Percentiles rank a stretch among this genome's conserved stretches.
Evolutionary conservation across 2,113 vertebrate genomes (phyloP).

Genomic region (Spea bombifrons): DNA sequence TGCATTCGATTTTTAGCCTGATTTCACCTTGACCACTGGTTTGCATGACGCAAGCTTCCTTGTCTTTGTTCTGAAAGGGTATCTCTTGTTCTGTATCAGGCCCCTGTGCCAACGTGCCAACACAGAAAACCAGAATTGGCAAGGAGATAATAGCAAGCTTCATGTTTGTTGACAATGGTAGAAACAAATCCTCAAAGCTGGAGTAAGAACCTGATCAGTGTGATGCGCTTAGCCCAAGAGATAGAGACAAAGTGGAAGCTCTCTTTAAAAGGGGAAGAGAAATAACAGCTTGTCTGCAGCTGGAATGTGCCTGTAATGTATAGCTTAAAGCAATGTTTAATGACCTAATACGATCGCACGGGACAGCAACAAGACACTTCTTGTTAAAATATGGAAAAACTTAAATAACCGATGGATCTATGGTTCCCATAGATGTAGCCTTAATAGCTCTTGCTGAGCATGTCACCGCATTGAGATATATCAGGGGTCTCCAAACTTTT

Average conservation of each 20-base stretch:
- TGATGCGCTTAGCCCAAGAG: constrained; percentile 66
- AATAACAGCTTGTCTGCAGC: constrained; percentile 50
- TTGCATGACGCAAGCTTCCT: constrained; percentile 67
- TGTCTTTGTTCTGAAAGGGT: constrained; percentile 67
- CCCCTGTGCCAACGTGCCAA: constrained; percentile 60
- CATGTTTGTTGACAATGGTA: constrained; percentile 57
- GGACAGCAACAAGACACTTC: constrained; percentile 57
- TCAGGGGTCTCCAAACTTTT: too few species aligned
- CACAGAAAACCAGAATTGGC: constrained; percentile 60
- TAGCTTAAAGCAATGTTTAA: constrained; percentile 49
- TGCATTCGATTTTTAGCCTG: constrained; percentile 67
- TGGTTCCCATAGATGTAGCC: not conserved
- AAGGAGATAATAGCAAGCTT: constrained; percentile 58
- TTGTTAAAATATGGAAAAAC: constrained; percentile 50
- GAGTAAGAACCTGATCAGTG: not conserved
- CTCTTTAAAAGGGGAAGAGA: constrained; percentile 45
- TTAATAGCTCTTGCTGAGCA: too few species aligned
- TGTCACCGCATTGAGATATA: too few species aligned
- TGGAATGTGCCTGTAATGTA: constrained; percentile 53
- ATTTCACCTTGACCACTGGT: constrained; percentile 61
- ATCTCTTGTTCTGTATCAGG: constrained; percentile 64
- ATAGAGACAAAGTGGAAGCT: constrained; percentile 57
- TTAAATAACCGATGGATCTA: constrained; percentile 53
- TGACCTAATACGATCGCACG: constrained; percentile 48
- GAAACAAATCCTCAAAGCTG: not conserved